These are phyloP conservation scores for Macquaria ambigua DNA, from an alignment of 2,113 vertebrate species.

Conservation along the genomic window DNA sequence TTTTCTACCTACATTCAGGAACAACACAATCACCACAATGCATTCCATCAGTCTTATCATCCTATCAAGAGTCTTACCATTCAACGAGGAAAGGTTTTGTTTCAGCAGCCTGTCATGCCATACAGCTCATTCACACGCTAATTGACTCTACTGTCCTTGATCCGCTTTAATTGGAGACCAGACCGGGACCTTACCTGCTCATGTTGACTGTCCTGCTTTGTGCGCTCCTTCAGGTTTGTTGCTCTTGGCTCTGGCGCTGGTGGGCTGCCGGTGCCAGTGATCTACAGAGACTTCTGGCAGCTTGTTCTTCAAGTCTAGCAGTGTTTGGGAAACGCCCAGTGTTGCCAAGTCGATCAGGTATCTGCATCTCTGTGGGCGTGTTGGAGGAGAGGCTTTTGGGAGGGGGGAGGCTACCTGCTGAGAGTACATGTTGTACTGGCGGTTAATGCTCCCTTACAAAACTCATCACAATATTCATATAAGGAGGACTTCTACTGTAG, in stretches of 20 bases:
- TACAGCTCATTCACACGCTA: neutral
- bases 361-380: neutral
- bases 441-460: too few relatives aligned
- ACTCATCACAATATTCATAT: too few relatives aligned
- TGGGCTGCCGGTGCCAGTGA: neutral
- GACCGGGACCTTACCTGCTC: conserved; percentile 56
- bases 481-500: neutral
- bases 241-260: neutral
- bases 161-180: neutral
- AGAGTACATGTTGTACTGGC: neutral
- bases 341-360: conserved; percentile 23
- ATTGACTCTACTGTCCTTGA: neutral
- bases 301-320: conserved; percentile 17
- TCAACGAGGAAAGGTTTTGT: neutral
- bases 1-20: neutral
- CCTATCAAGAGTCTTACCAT: neutral
- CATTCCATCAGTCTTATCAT: too few relatives aligned
- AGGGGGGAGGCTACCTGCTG: too few relatives aligned
- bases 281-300: neutral
- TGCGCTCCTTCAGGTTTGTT: neutral
- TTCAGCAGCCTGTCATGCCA: neutral
- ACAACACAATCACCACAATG: neutral
- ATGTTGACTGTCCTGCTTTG: conserved; percentile 33
- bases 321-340: conserved; percentile 36
- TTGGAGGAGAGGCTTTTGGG: neutral